Percentiles rank a stretch among this genome's conserved stretches.
Conservation (phyloP, 2,113 vertebrate species). For the Hydropotes inermis region DNA sequence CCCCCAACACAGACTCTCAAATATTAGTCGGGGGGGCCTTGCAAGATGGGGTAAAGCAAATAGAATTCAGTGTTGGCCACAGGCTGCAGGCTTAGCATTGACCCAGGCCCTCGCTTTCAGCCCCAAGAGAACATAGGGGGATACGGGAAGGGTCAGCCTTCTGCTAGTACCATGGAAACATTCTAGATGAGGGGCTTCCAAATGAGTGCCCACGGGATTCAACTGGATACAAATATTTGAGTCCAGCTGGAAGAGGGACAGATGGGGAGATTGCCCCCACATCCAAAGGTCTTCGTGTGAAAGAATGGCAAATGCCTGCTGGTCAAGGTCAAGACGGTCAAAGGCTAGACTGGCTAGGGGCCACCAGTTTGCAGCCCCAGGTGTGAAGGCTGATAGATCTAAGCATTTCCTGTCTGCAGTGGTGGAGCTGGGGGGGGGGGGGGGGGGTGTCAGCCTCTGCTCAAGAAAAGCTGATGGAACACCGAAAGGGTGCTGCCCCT, state of each 20-base stretch:
- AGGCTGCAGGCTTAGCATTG: neutral
- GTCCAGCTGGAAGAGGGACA: neutral
- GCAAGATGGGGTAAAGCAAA: neutral
- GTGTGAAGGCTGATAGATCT: neutral
- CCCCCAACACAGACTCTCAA: neutral
- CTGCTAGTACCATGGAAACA: neutral
- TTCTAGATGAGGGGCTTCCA: neutral
- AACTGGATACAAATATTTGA: neutral
- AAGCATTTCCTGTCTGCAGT: neutral
- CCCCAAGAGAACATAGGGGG: neutral
- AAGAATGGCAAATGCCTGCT: neutral
- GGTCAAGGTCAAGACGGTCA: neutral
- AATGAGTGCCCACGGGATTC: neutral
- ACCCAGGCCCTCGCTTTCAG: neutral
- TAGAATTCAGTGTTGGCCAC: neutral
- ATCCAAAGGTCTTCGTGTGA: neutral
- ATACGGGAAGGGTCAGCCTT: neutral
- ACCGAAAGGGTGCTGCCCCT: too few relatives aligned
- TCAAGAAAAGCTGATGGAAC: neutral
- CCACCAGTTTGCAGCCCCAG: neutral
- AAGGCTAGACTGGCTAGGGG: neutral
- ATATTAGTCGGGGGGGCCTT: neutral
- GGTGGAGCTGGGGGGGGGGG: too few relatives aligned
- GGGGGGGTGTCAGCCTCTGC: neutral
- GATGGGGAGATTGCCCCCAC: accelerated